These are phyloP conservation scores for Zhuqinia jingwanae DNA, from an alignment of 2,888 invertebrate genomes.

Conservation along the genomic window DNA sequence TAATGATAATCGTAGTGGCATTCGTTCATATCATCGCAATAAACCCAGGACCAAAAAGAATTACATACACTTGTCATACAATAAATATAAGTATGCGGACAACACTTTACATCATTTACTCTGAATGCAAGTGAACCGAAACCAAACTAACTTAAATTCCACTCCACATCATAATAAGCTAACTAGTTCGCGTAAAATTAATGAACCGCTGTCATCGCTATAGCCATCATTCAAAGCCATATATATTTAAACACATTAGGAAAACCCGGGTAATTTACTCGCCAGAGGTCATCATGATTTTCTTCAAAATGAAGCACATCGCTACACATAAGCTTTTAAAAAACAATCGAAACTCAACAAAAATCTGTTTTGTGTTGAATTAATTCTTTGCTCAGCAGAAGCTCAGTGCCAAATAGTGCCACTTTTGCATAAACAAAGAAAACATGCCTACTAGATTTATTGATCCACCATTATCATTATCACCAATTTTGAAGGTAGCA, in stretches of 20 bases:
- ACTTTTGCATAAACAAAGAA: no score
- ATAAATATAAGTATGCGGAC: no score
- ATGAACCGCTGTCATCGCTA: no score
- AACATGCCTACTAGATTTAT: no score
- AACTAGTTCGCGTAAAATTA: neutral
- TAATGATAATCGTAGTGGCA: neutral
- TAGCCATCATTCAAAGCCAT: neutral
- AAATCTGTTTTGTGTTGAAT: neutral
- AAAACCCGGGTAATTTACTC: slow-evolving; percentile 19
- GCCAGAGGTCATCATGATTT: neutral
- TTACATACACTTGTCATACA: neutral
- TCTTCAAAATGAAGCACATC: no score
- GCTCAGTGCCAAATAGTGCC: no score
- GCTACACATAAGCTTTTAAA: neutral
- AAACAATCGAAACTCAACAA: neutral
- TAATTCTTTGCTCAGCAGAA: no score
- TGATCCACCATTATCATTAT: no score
- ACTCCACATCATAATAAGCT: neutral
- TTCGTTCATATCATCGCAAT: neutral
- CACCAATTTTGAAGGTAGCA: no score
- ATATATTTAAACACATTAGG: neutral
- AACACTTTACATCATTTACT: no score
- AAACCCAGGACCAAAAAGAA: neutral
- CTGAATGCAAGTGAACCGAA: no score
- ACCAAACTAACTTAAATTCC: neutral